Evolutionary conservation across 2,888 invertebrate genomes (phyloP).

Genomic region (Euplexia lucipara): DNA sequence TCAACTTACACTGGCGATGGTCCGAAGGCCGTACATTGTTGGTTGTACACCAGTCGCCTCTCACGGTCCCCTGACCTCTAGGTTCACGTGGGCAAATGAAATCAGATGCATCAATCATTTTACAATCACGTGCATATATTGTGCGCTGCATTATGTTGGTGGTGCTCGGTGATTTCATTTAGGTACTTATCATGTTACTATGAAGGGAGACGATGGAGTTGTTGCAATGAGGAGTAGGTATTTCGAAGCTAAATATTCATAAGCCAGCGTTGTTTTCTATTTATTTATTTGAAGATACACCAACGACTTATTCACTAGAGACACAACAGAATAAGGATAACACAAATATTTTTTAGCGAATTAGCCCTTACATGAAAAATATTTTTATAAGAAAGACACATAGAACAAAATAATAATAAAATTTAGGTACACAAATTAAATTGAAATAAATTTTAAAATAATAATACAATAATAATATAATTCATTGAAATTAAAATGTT

Average conservation of each 20-base stretch:
- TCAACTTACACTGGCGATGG: constrained; percentile 63
- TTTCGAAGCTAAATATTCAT: neutral
- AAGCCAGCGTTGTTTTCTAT: too few species aligned
- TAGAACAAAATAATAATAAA: too few species aligned
- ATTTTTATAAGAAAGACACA: too few species aligned
- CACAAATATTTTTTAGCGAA: too few species aligned
- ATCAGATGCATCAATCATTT: constrained; percentile 80
- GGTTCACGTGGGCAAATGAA: constrained; percentile 78
- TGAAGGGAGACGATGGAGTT: constrained; percentile 1
- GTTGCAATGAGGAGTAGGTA: neutral
- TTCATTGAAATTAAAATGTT: too few species aligned
- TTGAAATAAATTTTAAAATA: too few species aligned
- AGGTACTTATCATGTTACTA: constrained; percentile 40
- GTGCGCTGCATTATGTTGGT: constrained; percentile 58
- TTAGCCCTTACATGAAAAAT: too few species aligned
- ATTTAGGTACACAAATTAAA: too few species aligned
- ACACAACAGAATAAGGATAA: too few species aligned
- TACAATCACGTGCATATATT: constrained; percentile 71
- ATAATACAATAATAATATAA: too few species aligned
- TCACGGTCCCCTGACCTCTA: constrained; percentile 77
- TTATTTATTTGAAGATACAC: too few species aligned
- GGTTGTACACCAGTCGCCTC: constrained; percentile 64
- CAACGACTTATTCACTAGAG: too few species aligned
- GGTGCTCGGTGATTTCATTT: constrained; percentile 37
- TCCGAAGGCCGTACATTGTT: constrained; percentile 70